Percentiles rank a stretch among this genome's conserved stretches.
Evolutionary conservation across 2,888 invertebrate genomes (phyloP).

Genomic region (Drosophila subquinaria): DNA sequence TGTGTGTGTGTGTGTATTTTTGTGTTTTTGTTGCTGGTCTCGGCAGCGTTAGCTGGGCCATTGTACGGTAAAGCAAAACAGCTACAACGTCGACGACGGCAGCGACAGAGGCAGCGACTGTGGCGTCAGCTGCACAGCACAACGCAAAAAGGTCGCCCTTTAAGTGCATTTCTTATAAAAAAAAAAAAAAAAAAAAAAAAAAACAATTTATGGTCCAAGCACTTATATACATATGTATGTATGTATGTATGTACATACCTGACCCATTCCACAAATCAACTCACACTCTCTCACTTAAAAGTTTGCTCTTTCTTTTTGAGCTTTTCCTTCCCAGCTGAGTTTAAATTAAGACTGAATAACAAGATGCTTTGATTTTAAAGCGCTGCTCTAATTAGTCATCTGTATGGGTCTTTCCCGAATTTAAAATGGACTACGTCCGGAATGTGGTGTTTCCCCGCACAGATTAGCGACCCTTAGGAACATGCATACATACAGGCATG

Average conservation of each 20-base stretch:
- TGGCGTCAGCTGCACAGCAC: slow-evolving; percentile 63
- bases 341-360: slow-evolving; percentile 25
- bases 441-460: slow-evolving; percentile 17
- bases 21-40: slow-evolving; percentile 31
- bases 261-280: slow-evolving; percentile 20
- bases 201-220: slow-evolving; percentile 9
- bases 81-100: not conserved
- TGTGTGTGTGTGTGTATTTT: slow-evolving; percentile 25
- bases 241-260: slow-evolving; percentile 14
- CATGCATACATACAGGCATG: not conserved
- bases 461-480: slow-evolving; percentile 23
- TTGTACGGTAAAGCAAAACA: slow-evolving; percentile 53
- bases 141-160: slow-evolving; percentile 63
- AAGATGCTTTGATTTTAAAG: slow-evolving; percentile 37
- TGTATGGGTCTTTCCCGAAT: slow-evolving; percentile 49
- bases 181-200: slow-evolving; percentile 28
- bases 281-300: slow-evolving; percentile 15
- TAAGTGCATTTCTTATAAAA: slow-evolving; percentile 66
- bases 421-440: slow-evolving; percentile 16
- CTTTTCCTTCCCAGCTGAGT: slow-evolving; percentile 40
- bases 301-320: slow-evolving; percentile 31
- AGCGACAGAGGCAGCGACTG: not conserved
- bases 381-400: slow-evolving; percentile 66
- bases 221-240: slow-evolving; percentile 11
- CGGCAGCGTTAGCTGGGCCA: slow-evolving; percentile 48